Conservation (phyloP, 2,888 invertebrate genomes). For the Ichneumon xanthorius region DNA sequence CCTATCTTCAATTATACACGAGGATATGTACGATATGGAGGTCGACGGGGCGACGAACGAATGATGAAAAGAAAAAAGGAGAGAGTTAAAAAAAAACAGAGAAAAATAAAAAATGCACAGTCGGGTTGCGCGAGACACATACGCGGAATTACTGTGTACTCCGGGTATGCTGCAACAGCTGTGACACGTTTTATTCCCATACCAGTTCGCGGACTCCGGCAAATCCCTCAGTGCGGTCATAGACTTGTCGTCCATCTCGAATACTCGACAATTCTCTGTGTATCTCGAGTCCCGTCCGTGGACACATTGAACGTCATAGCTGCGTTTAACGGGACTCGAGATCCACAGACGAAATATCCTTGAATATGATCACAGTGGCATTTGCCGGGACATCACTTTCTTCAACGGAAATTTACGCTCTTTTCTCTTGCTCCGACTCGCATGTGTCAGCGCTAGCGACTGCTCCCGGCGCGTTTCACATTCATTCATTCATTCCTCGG, state of each 20-base stretch:
- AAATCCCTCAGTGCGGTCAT: conserved; percentile 1
- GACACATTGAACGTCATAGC: neutral
- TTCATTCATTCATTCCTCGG: neutral
- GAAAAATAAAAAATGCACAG: neutral
- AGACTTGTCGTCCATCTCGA: neutral
- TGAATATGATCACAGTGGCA: neutral
- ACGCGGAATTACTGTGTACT: neutral
- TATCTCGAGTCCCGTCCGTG: neutral
- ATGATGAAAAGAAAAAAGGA: neutral
- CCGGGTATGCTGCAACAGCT: neutral
- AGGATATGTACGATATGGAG: conserved; percentile 23
- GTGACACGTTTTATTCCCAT: neutral
- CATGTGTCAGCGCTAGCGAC: neutral
- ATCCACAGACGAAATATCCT: neutral
- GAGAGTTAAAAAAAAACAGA: neutral
- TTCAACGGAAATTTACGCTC: conserved; percentile 6
- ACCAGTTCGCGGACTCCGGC: neutral
- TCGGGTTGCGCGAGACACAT: neutral
- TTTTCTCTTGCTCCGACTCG: conserved; percentile 2
- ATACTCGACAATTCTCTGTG: conserved; percentile 1
- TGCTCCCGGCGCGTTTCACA: neutral
- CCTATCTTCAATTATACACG: conserved; percentile 31
- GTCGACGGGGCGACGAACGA: conserved; percentile 23
- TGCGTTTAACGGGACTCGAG: neutral
- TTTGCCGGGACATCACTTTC: neutral